Percentiles rank a stretch among this genome's conserved stretches.
These are phyloP conservation scores for Fratercula arctica DNA, from an alignment of 2,797 vertebrate species.

Conservation along the genomic window DNA sequence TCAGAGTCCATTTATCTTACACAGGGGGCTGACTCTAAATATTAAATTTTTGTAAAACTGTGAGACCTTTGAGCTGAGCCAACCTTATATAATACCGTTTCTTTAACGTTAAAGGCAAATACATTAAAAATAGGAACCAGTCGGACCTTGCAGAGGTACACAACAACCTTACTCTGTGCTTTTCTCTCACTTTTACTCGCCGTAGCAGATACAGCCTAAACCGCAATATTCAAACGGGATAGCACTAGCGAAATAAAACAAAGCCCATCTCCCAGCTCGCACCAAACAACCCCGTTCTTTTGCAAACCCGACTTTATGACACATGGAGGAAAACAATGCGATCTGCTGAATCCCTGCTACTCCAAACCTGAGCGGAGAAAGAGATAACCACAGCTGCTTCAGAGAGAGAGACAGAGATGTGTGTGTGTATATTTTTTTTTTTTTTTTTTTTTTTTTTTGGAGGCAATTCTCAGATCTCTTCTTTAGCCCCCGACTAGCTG, in stretches of 20 bases:
- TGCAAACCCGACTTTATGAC: slow-evolving; percentile 79
- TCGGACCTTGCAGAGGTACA: not conserved
- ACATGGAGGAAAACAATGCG: slow-evolving; percentile 70
- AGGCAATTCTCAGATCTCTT: not conserved
- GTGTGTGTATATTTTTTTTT: not conserved
- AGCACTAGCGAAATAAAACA: slow-evolving; percentile 71
- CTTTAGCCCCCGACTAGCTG: not conserved
- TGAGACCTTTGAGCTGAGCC: not conserved
- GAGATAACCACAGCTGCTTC: not conserved
- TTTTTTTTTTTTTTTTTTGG: not conserved
- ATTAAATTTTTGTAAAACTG: not conserved
- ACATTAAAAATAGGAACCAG: not conserved
- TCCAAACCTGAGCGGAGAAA: not conserved
- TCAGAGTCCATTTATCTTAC: not conserved
- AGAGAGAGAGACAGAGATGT: not conserved
- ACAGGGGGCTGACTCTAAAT: not conserved
- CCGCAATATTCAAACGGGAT: slow-evolving; percentile 40
- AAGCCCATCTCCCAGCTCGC: slow-evolving; percentile 72
- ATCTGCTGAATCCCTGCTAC: not conserved
- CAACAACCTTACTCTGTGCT: not conserved
- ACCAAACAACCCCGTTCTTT: slow-evolving; percentile 73
- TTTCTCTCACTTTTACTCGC: slow-evolving; percentile 39
- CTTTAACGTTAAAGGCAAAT: not conserved
- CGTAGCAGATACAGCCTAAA: slow-evolving; percentile 62
- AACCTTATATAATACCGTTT: not conserved